phyloP scores from a whole-genome alignment of 2,797 vertebrate genomes.

The Scyliorhinus canicula region DNA sequence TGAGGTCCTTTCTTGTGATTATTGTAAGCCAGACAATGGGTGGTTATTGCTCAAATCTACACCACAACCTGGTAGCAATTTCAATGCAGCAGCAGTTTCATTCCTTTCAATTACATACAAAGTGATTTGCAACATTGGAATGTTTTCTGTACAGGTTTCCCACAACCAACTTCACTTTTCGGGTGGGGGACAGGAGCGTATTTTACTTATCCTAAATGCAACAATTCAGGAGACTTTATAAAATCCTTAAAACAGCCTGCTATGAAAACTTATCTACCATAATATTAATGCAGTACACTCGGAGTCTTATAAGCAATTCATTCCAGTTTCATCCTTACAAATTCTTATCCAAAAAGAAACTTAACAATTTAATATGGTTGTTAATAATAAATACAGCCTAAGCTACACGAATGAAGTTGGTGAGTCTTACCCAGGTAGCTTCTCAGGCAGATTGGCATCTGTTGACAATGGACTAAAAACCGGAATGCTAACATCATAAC shows the following conservation, averaged over 20 bases:
- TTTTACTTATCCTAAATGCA: background rate
- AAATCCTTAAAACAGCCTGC: background rate
- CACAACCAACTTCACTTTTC: background rate
- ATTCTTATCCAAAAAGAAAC: no score
- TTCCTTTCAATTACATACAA: conserved; percentile 8
- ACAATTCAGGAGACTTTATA: background rate
- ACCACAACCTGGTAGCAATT: conserved; percentile 12
- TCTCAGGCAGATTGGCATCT: conserved; percentile 79
- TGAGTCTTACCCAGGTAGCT: conserved; percentile 76
- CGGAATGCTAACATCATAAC: conserved; percentile 95
- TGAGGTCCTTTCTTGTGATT: background rate
- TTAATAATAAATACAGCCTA: background rate
- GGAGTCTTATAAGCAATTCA: background rate
- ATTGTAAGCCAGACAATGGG: background rate
- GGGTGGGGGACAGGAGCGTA: background rate
- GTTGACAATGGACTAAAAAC: conserved; percentile 86
- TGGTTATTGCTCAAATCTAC: background rate
- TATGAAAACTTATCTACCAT: background rate
- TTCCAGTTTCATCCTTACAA: no score
- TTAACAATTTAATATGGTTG: no score
- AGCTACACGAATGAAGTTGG: background rate
- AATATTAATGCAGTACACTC: background rate
- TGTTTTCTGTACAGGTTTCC: background rate
- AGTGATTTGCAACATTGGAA: conserved; percentile 25
- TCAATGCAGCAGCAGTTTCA: background rate